phyloP scores from a whole-genome alignment of 2,888 invertebrate species.

The Monoplex corrugatus region DNA sequence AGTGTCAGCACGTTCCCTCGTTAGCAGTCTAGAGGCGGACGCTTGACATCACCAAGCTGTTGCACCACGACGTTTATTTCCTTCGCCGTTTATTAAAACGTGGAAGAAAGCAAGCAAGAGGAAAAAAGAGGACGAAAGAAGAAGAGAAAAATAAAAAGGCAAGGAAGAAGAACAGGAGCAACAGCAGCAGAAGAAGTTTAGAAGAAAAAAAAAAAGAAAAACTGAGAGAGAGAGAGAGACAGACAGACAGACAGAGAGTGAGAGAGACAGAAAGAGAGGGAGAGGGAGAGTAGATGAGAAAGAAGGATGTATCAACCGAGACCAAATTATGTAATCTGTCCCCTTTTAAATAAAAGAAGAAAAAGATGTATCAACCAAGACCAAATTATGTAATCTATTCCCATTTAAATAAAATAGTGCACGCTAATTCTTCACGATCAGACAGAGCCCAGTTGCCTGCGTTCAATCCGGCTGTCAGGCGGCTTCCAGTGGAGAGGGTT shows the following conservation, averaged over 20 bases:
- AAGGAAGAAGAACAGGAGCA: background rate
- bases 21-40: background rate
- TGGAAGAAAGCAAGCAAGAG: background rate
- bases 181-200: background rate
- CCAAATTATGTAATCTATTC: no score
- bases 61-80: background rate
- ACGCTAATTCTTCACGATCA: no score
- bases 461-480: constrained; percentile 26
- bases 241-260: constrained; percentile 40
- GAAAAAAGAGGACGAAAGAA: background rate
- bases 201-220: constrained; percentile 23
- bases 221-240: background rate
- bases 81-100: no score
- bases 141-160: background rate
- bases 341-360: no score
- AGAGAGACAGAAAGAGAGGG: background rate
- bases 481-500: constrained; percentile 45
- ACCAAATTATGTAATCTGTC: no score
- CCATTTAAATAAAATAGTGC: no score
- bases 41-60: constrained; percentile 23
- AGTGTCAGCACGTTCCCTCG: constrained; percentile 9
- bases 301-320: no score
- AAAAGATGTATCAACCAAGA: no score
- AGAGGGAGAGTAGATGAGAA: no score
- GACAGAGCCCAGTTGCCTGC: constrained; percentile 41